These are phyloP conservation scores for Chrysopa pallens DNA, from an alignment of 1,140 invertebrate species.

Conservation along the genomic window DNA sequence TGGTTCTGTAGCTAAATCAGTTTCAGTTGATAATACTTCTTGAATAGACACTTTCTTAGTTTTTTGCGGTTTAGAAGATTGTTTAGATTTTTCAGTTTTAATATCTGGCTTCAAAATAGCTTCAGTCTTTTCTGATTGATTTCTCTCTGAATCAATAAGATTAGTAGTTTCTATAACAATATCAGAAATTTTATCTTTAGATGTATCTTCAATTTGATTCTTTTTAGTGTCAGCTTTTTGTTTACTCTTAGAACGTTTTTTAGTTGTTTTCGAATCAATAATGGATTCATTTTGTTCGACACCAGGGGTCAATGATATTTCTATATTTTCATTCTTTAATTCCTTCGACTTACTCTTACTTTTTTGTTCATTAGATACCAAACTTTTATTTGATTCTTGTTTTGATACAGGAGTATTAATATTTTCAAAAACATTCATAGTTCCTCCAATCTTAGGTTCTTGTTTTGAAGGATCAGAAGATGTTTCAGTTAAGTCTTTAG, in stretches of 20 bases:
- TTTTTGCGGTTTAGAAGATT: neutral
- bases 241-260: neutral
- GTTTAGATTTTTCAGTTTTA: neutral
- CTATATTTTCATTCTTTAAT: too few species aligned
- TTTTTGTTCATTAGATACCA: too few species aligned
- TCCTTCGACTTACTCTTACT: too few species aligned
- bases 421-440: too few species aligned
- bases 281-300: too few species aligned
- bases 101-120: neutral
- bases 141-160: neutral
- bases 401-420: too few species aligned
- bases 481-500: too few species aligned
- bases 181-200: conserved; percentile 3
- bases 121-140: neutral
- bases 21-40: neutral
- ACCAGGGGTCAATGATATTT: too few species aligned
- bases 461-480: too few species aligned
- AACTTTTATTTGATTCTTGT: too few species aligned
- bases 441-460: too few species aligned
- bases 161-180: conserved; percentile 3
- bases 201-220: conserved; percentile 4
- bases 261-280: too few species aligned
- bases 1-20: neutral
- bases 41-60: neutral
- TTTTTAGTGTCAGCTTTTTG: conserved; percentile 1